These are phyloP conservation scores for Macrocentrus cingulum DNA, from an alignment of 1,140 invertebrate genomes.

Conservation along the genomic window DNA sequence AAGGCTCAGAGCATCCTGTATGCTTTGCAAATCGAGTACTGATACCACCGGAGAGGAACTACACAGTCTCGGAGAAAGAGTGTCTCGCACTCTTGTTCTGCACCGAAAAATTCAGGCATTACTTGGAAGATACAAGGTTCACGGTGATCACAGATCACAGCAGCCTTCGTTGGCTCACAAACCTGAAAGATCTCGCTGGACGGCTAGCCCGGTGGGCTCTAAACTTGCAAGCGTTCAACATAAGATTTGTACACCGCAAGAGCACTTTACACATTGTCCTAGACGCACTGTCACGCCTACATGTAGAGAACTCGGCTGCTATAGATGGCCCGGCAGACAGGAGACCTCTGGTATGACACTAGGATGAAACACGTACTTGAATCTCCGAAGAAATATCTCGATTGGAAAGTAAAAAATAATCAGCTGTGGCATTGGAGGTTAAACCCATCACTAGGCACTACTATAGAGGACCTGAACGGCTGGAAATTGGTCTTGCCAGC, in stretches of 20 bases:
- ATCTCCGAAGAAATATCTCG: not conserved
- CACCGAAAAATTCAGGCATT: conserved; percentile 43
- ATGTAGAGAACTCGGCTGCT: not conserved
- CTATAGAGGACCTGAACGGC: conserved; percentile 9
- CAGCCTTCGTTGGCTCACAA: not conserved
- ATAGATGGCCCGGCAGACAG: not conserved
- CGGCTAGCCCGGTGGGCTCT: not conserved
- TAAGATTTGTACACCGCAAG: not conserved
- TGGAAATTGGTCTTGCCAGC: conserved; percentile 22
- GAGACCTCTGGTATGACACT: not conserved
- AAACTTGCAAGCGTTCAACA: not conserved
- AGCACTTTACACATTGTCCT: conserved; percentile 27
- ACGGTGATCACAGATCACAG: conserved; percentile 51
- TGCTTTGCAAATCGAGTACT: not conserved
- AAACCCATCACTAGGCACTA: not conserved
- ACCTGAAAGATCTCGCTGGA: not conserved
- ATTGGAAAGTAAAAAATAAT: not conserved
- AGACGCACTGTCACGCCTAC: conserved; percentile 32
- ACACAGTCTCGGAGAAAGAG: conserved; percentile 49
- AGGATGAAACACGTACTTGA: not conserved
- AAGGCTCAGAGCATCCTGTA: conserved; percentile 18
- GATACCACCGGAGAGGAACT: conserved; percentile 28
- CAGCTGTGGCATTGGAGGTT: not conserved
- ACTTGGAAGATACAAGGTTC: conserved; percentile 47
- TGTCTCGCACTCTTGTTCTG: conserved; percentile 48